Evolutionary conservation across 2,113 vertebrate genomes (phyloP).

Genomic region (Mionectes macconnelli): DNA sequence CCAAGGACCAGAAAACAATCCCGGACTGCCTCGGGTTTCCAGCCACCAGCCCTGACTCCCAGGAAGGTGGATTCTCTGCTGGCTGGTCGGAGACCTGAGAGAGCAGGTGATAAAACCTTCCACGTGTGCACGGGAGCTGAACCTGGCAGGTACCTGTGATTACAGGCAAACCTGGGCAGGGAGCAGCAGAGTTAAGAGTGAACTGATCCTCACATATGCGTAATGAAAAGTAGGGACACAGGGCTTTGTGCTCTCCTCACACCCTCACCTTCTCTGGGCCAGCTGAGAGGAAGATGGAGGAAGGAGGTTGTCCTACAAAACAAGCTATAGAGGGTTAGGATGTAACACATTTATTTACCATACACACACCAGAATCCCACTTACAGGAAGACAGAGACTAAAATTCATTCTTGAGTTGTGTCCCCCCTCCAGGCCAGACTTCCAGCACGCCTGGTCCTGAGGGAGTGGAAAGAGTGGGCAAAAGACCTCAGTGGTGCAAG

Average conservation of each 20-base stretch:
- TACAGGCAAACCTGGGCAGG: neutral
- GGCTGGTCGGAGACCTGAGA: neutral
- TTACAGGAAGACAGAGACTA: neutral
- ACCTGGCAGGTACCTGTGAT: neutral
- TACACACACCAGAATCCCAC: neutral
- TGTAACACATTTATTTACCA: neutral
- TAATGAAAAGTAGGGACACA: rapidly evolving
- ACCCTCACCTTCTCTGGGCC: neutral
- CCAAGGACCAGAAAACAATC: neutral
- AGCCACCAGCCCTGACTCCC: neutral
- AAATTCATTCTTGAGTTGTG: neutral
- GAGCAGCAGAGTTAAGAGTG: neutral
- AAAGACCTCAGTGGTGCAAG: neutral
- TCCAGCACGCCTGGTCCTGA: neutral
- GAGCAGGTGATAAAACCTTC: neutral
- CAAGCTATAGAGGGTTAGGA: neutral
- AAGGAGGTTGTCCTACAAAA: neutral
- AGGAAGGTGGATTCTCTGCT: neutral
- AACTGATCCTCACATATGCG: neutral
- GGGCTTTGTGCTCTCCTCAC: neutral
- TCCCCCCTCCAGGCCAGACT: neutral
- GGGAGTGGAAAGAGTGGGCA: neutral
- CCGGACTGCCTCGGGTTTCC: rapidly evolving
- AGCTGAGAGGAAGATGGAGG: neutral
- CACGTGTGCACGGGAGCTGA: rapidly evolving